A percentile compares a stretch with the other conserved stretches of the same genome.
Evolutionary conservation across 2,113 vertebrate genomes (phyloP).

Genomic region (Patagioenas fasciata): DNA sequence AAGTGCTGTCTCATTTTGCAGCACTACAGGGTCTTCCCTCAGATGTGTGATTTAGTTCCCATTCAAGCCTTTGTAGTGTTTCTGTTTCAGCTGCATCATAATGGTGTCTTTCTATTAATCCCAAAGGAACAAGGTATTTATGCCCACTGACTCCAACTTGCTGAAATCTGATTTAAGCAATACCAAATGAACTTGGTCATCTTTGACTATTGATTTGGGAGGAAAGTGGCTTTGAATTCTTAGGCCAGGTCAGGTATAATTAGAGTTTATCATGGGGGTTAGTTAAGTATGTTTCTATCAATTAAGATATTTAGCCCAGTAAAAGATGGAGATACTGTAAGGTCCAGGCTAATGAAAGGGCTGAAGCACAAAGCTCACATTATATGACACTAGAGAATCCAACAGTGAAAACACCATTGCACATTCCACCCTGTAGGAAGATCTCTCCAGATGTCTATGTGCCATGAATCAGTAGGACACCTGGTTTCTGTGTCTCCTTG

Average conservation of each 20-base stretch:
- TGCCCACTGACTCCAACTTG: not conserved
- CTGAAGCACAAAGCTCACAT: not conserved
- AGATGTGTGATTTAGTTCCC: fast-evolving
- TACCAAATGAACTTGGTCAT: not conserved
- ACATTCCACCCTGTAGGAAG: not conserved
- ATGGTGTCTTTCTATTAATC: not conserved
- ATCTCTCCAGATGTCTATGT: not conserved
- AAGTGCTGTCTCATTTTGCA: not conserved
- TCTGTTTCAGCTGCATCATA: not conserved
- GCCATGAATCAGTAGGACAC: not conserved
- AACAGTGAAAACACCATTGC: not conserved
- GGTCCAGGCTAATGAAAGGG: not conserved
- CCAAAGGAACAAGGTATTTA: not conserved
- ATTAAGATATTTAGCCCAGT: not conserved
- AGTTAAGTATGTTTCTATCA: not conserved
- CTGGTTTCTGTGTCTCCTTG: not conserved
- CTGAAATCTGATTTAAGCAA: not conserved
- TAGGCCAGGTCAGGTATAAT: not conserved
- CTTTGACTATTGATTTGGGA: not conserved
- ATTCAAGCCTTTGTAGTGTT: not conserved
- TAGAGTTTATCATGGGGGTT: not conserved
- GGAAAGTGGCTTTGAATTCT: not conserved
- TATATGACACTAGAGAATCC: not conserved
- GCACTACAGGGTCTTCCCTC: not conserved
- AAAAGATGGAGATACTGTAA: not conserved